phyloP scores from a whole-genome alignment of 2,113 vertebrate species.

The Sceloporus undulatus region DNA sequence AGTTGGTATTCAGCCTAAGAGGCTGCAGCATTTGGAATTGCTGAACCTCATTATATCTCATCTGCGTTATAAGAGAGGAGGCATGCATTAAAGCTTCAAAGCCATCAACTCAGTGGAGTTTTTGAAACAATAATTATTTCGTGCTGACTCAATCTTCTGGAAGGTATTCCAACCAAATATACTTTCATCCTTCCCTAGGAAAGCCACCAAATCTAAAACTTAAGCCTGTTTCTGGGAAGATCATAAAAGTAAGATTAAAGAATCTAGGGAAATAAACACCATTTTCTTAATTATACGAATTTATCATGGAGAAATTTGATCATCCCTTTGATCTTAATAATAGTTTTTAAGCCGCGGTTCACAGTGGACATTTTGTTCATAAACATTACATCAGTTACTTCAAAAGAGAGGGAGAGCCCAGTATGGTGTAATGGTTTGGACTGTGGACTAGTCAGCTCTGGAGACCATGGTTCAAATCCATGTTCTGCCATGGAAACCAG shows the following conservation, averaged over 20 bases:
- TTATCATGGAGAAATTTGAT: neutral
- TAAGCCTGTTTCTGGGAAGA: neutral
- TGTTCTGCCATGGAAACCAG: too few relatives aligned
- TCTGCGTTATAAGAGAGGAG: neutral
- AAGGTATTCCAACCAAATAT: neutral
- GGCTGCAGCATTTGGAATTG: neutral
- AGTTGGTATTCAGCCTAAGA: rapidly evolving
- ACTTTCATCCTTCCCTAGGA: conserved; percentile 16
- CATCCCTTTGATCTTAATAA: neutral
- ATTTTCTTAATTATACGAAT: neutral
- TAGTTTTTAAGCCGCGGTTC: conserved; percentile 14
- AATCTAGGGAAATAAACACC: neutral
- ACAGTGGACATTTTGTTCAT: conserved; percentile 48
- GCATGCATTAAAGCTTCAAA: conserved; percentile 35
- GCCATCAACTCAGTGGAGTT: conserved; percentile 4
- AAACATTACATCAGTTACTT: conserved; percentile 44
- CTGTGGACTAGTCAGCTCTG: too few relatives aligned
- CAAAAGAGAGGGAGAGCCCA: too few relatives aligned
- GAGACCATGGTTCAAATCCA: too few relatives aligned
- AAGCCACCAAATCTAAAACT: conserved; percentile 37
- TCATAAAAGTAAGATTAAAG: neutral
- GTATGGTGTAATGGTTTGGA: too few relatives aligned
- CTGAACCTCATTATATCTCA: conserved; percentile 55
- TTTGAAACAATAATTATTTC: neutral
- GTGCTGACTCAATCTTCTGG: conserved; percentile 13